phyloP scores from a whole-genome alignment of 2,888 invertebrate genomes.

The Orthosia cruda region DNA sequence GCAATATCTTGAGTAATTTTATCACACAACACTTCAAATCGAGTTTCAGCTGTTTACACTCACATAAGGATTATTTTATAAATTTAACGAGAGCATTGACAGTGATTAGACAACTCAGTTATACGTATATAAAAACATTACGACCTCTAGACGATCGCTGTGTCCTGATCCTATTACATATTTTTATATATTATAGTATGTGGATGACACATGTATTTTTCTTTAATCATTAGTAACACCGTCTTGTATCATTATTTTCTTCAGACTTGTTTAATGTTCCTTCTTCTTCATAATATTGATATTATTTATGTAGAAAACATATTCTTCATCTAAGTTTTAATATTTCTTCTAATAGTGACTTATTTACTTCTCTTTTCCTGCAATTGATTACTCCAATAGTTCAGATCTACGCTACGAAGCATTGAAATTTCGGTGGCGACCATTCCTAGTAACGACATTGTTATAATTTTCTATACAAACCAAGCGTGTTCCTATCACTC shows the following conservation, averaged over 20 bases:
- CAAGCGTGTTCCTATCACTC: background rate
- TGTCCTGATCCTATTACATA: slow-evolving; percentile 14
- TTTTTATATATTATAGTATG: background rate
- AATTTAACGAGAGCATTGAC: slow-evolving; percentile 20
- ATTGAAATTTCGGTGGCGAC: too few relatives aligned
- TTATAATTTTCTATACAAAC: too few relatives aligned
- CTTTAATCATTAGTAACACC: slow-evolving; percentile 14
- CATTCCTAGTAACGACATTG: too few relatives aligned
- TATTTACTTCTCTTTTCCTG: too few relatives aligned
- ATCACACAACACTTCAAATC: background rate
- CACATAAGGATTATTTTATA: slow-evolving; percentile 10
- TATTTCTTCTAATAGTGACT: too few relatives aligned
- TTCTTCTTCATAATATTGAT: background rate
- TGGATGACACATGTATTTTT: slow-evolving; percentile 18
- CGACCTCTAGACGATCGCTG: slow-evolving; percentile 42
- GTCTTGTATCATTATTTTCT: background rate
- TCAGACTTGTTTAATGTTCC: background rate
- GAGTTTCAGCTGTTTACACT: background rate
- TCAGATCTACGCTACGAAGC: background rate
- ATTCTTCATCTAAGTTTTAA: background rate
- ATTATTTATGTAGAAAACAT: too few relatives aligned
- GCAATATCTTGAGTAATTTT: slow-evolving; percentile 5
- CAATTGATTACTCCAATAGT: too few relatives aligned
- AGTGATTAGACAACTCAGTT: slow-evolving; percentile 46
- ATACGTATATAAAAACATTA: slow-evolving; percentile 1